A percentile compares a stretch with the other conserved stretches of the same genome.
Evolutionary conservation across 2,797 vertebrate species (phyloP).

Genomic region (Nothura maculosa): DNA sequence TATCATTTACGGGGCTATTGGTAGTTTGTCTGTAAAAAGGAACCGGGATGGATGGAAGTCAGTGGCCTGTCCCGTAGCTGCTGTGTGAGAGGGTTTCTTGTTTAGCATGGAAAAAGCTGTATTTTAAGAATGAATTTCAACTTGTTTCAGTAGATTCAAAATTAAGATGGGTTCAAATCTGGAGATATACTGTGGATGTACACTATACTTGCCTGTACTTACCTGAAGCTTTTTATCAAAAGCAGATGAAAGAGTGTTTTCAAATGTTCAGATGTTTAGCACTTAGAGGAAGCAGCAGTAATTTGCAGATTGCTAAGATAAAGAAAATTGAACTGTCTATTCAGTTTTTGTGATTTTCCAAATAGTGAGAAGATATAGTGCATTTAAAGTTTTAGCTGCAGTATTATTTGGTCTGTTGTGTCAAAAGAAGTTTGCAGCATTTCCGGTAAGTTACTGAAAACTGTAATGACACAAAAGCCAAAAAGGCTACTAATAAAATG

Average conservation of each 20-base stretch:
- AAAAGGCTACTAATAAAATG: constrained; percentile 54
- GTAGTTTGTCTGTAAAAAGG: not conserved
- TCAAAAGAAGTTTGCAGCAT: not conserved
- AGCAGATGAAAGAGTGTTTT: too few species aligned
- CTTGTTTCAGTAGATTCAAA: not conserved
- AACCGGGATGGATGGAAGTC: not conserved
- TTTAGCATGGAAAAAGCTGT: not conserved
- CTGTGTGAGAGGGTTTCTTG: not conserved
- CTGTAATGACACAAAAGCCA: not conserved
- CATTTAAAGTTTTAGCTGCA: not conserved
- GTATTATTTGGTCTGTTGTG: not conserved
- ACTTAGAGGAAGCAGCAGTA: not conserved
- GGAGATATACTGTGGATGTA: not conserved
- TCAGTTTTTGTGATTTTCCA: not conserved
- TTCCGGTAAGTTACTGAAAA: constrained; percentile 21
- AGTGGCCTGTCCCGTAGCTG: not conserved
- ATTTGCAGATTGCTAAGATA: not conserved
- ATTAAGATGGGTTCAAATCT: not conserved
- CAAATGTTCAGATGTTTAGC: not conserved
- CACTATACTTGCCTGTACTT: not conserved
- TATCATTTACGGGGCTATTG: not conserved
- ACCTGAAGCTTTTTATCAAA: not conserved
- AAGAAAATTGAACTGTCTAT: not conserved
- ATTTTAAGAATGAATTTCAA: not conserved
- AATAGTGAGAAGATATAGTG: not conserved